A percentile compares a stretch with the other conserved stretches of the same genome.
phyloP scores from a whole-genome alignment of 37 sponge, comb jelly and placozoan genomes.

The Eunapius fragilis region DNA sequence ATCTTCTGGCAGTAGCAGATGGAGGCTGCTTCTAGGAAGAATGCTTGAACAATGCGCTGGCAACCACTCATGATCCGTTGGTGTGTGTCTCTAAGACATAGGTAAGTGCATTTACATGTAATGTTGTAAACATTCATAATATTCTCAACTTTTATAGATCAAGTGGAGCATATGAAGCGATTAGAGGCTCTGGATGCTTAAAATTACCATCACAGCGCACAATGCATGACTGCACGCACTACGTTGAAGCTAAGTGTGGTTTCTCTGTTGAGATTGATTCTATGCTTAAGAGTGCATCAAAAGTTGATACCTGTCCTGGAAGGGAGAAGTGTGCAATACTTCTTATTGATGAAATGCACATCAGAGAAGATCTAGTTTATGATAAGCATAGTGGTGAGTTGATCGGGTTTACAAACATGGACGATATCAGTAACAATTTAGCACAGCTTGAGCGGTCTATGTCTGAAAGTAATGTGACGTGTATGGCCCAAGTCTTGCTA shows the following conservation, averaged over 20 bases:
- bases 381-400: conserved; percentile 51
- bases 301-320: conserved; percentile 30
- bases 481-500: background rate
- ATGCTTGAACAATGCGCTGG: conserved; percentile 38
- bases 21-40: conserved; percentile 26
- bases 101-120: conserved; percentile 6
- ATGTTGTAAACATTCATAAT: background rate
- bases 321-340: conserved; percentile 43
- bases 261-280: conserved; percentile 43
- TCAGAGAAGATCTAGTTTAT: conserved; percentile 53
- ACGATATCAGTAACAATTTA: conserved; percentile 27
- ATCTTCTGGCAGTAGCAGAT: conserved; percentile 51
- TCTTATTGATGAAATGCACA: conserved; percentile 60
- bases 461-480: background rate
- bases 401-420: conserved; percentile 62
- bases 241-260: conserved; percentile 24
- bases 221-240: conserved; percentile 53
- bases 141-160: conserved; percentile 6
- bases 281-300: conserved; percentile 28
- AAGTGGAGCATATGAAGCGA: conserved; percentile 39
- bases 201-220: conserved; percentile 52
- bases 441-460: conserved; percentile 14
- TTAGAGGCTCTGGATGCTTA: conserved; percentile 33
- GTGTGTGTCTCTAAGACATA: conserved; percentile 34
- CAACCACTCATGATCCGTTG: conserved; percentile 47